phyloP scores from a whole-genome alignment of 2,113 vertebrate species.

The Megaptera novaeangliae region DNA sequence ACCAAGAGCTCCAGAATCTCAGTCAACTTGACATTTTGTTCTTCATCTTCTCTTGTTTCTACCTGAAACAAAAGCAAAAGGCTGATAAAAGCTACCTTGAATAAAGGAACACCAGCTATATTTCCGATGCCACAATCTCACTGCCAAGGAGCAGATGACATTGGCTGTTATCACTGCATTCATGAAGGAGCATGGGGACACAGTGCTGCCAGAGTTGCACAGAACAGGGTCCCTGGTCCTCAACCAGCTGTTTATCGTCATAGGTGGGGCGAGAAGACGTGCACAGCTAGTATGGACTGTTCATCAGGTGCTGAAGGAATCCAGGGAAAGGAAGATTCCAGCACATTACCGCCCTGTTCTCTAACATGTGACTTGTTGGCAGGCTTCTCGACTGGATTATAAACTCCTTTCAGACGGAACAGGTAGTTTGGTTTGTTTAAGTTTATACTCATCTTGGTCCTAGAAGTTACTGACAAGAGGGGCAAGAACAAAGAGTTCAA shows the following conservation, averaged over 20 bases:
- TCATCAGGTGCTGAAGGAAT: neutral
- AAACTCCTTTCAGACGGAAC: neutral
- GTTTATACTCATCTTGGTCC: neutral
- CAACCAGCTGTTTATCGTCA: neutral
- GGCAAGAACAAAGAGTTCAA: neutral
- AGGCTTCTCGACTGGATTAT: neutral
- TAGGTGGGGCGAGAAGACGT: fast-evolving
- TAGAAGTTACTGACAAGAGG: neutral
- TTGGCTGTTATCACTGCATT: neutral
- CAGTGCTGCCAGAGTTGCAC: neutral
- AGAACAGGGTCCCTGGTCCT: neutral
- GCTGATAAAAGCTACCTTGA: neutral
- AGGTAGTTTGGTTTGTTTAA: neutral
- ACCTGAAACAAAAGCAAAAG: constrained; percentile 82
- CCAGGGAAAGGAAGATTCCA: neutral
- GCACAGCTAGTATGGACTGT: neutral
- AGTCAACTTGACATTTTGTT: constrained; percentile 91
- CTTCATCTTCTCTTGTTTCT: constrained; percentile 97
- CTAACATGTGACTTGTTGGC: neutral
- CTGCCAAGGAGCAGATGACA: neutral
- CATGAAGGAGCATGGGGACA: neutral
- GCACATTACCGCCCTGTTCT: neutral
- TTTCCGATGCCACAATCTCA: neutral
- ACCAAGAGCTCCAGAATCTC: constrained; percentile 97
- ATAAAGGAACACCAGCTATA: neutral